Evolutionary conservation across 2,797 vertebrate species (phyloP).

Genomic region (Microctenopoma steveboyesi): DNA sequence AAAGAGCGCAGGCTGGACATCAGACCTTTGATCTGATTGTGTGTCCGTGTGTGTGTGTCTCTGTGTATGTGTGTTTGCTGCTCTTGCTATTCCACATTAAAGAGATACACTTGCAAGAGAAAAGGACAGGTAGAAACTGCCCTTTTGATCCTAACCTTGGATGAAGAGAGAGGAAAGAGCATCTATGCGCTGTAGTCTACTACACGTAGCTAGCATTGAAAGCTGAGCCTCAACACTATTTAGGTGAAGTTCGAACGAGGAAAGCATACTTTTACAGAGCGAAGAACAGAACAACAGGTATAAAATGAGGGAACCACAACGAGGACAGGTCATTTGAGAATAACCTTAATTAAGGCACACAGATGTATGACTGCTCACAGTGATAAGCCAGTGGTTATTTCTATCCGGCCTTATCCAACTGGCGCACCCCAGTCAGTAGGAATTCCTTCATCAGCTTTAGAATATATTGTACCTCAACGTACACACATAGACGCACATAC

Average conservation of each 20-base stretch:
- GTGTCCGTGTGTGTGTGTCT: constrained; percentile 14
- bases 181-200: not conserved
- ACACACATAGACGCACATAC: constrained; percentile 36
- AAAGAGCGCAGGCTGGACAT: constrained; percentile 63
- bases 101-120: constrained; percentile 61
- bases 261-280: not conserved
- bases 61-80: constrained; percentile 32
- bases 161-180: constrained; percentile 21
- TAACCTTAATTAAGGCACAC: not conserved
- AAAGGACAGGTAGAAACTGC: constrained; percentile 52
- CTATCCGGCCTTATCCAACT: constrained; percentile 56
- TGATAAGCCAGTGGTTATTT: constrained; percentile 48
- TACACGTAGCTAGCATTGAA: constrained; percentile 36
- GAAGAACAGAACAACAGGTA: not conserved
- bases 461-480: constrained; percentile 49
- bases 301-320: not conserved
- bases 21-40: constrained; percentile 68
- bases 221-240: constrained; percentile 26
- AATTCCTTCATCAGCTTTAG: constrained; percentile 62
- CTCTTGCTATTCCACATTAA: constrained; percentile 55
- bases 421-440: constrained; percentile 50
- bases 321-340: not conserved
- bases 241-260: constrained; percentile 39
- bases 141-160: constrained; percentile 71
- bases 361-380: constrained; percentile 27